Evolutionary conservation across 2,113 vertebrate genomes (phyloP).

Genomic region (Zosterops hypoxanthus): DNA sequence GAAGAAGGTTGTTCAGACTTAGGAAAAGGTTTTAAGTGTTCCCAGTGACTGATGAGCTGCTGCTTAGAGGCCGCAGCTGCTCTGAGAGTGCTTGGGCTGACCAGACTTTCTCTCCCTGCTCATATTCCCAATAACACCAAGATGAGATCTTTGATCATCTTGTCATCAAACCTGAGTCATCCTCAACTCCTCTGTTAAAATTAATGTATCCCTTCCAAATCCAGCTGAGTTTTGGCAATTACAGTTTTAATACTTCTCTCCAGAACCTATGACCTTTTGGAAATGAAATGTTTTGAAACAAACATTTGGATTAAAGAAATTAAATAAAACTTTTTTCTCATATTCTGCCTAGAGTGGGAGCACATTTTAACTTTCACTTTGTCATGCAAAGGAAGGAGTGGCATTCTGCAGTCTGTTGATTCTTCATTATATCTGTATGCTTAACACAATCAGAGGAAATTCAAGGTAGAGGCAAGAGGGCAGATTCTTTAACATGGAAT

Average conservation of each 20-base stretch:
- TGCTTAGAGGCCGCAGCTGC: background rate
- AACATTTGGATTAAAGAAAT: background rate
- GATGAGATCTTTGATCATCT: background rate
- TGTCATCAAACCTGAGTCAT: background rate
- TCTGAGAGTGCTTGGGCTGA: background rate
- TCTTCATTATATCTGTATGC: fast-evolving
- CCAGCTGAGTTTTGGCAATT: background rate
- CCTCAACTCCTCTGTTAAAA: background rate
- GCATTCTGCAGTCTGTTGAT: background rate
- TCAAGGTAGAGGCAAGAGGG: background rate
- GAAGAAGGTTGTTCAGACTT: background rate
- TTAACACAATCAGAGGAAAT: background rate
- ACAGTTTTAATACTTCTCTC: background rate
- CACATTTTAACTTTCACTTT: background rate
- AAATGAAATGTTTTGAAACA: background rate
- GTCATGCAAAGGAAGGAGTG: background rate
- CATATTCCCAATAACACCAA: background rate
- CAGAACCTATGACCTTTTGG: background rate
- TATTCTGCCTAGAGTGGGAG: background rate
- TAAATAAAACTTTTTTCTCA: background rate
- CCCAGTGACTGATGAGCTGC: background rate
- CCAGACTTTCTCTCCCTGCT: background rate
- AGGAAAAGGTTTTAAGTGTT: background rate
- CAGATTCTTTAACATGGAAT: background rate
- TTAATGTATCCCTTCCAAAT: background rate